Conservation (phyloP, 2,797 vertebrate genomes). For the Neomorphus geoffroyi region DNA sequence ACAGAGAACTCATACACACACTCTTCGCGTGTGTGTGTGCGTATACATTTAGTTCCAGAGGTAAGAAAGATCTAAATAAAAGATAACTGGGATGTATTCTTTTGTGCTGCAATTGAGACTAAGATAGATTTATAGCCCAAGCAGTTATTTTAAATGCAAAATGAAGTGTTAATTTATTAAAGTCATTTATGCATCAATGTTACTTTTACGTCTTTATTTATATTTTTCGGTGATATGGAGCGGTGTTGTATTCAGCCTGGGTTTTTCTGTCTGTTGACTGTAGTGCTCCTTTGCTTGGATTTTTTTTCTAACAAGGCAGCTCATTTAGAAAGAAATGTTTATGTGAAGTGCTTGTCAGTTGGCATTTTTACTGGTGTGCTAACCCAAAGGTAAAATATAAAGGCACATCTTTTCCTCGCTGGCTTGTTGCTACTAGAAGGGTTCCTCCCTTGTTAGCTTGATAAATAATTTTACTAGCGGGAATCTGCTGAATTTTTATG, state of each 20-base stretch:
- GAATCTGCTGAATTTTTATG: conserved; percentile 97
- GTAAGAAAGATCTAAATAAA: conserved; percentile 40
- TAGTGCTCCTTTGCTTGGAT: conserved; percentile 61
- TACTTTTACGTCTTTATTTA: conserved; percentile 57
- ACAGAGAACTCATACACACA: neutral
- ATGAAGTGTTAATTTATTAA: conserved; percentile 70
- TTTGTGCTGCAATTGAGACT: neutral
- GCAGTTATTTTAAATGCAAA: conserved; percentile 54
- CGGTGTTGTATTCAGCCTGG: conserved; percentile 9
- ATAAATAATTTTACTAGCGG: conserved; percentile 97
- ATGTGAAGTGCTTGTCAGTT: conserved; percentile 83
- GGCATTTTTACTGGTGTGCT: conserved; percentile 87
- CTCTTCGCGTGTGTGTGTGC: neutral
- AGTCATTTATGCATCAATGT: conserved; percentile 41
- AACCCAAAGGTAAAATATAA: conserved; percentile 96
- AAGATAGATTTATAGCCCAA: neutral
- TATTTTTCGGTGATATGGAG: conserved; percentile 50
- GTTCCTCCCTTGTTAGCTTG: conserved; percentile 96
- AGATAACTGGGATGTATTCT: neutral
- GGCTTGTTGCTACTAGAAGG: conserved; percentile 84
- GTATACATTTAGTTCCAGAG: neutral
- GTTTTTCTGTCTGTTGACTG: conserved; percentile 65
- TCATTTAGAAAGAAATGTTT: conserved; percentile 86
- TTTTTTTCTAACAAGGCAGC: conserved; percentile 80
- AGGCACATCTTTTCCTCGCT: conserved; percentile 90